Conservation (phyloP, 1,140 invertebrate species). For the Drosophila lowei region DNA sequence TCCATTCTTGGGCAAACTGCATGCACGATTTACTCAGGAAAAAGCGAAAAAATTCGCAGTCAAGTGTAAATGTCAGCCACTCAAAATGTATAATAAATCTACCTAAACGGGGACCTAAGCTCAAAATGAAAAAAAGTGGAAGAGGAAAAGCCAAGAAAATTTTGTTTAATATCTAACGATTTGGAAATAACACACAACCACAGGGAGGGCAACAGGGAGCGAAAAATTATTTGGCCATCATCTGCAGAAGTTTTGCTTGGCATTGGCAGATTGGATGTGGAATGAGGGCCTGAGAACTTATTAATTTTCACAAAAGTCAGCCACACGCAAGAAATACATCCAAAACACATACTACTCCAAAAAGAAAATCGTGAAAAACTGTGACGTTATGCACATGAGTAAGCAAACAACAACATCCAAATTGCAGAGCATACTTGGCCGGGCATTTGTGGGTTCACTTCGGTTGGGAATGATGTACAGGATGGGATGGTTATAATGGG, state of each 20-base stretch:
- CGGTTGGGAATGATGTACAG: not conserved
- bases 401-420: conserved; percentile 48
- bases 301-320: conserved; percentile 76
- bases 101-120: conserved; percentile 30
- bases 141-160: conserved; percentile 17
- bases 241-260: conserved; percentile 59
- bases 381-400: conserved; percentile 71
- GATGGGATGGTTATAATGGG: conserved; percentile 17
- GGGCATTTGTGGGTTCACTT: conserved; percentile 21
- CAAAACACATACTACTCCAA: conserved; percentile 1
- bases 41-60: conserved; percentile 32
- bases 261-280: not conserved
- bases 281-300: conserved; percentile 58
- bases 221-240: conserved; percentile 81
- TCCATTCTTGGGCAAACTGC: conserved; percentile 14
- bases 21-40: conserved; percentile 63
- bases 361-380: conserved; percentile 37
- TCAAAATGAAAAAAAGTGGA: not conserved
- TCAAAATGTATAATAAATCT: conserved; percentile 76
- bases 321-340: conserved; percentile 34
- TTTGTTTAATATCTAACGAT: conserved; percentile 76
- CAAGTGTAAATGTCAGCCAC: conserved; percentile 74
- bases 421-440: conserved; percentile 59
- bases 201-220: conserved; percentile 22
- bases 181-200: conserved; percentile 70